Evolutionary conservation across 2,797 vertebrate species (phyloP), one percentile per base, ranked within the genome.

Genomic region (Sebastolobus alascanus): DNA sequence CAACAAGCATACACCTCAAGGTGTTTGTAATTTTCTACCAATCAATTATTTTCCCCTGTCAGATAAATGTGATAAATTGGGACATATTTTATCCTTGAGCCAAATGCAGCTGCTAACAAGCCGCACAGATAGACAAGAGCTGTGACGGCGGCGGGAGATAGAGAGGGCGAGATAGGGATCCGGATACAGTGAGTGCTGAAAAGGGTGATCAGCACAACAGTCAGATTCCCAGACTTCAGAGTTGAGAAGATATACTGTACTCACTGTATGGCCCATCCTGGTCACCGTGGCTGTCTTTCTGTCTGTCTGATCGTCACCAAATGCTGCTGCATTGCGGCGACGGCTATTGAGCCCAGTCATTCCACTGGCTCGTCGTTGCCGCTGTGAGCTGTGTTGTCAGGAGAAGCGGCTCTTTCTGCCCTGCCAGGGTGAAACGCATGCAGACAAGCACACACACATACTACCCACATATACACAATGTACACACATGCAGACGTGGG

Each of bases 241-340:
- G 4, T 20, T 29, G 33, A 52, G 63, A 64, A 54, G 54, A 64
- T 59, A 18, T 9, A 52, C 46, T 8, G 6, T 9, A 52, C 46
- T 8, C 20, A 31, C 10, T 13, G 16, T 33, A 1, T 31, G 63
- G 16, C 20, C 22, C 27, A 5, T 69, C 68, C 63, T 43, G 54
- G 52, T 70, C 38, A 18, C 64, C 40, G 4, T 59, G 55, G 50
- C 8, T 27, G 46, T 73, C 55, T 35, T 1, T 54, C 54, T 18
- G 22, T 59, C 54, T 58, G 20, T 46, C 20, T 16, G 40, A 27
- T 18, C 13, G 2, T 73, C 16, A n/a, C 64, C 54, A 35, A 5
- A 18, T n/a, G 82, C 73, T 90, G 77, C 93, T 93, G 93, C 95
- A 94, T 82, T 94, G 95, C 93, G 68, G 88, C 27, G 88, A 86